phyloP scores from a whole-genome alignment of 2,797 vertebrate species.

The Octomys mimax region DNA sequence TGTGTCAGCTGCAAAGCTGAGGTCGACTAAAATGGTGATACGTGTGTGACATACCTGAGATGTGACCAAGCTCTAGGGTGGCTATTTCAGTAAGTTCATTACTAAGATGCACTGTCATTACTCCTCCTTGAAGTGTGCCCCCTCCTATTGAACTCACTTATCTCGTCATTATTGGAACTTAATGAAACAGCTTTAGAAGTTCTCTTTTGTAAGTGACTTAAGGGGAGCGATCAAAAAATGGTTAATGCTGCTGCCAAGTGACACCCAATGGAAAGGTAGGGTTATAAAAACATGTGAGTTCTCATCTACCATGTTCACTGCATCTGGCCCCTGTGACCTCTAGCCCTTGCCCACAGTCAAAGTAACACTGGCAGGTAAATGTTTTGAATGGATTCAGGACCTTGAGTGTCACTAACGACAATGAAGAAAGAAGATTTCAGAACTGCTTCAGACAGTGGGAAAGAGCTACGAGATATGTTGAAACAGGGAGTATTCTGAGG shows the following conservation, averaged over 20 bases:
- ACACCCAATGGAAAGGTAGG: neutral
- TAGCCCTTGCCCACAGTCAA: neutral
- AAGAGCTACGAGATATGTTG: neutral
- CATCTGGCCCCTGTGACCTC: neutral
- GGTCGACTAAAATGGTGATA: slow-evolving; percentile 7
- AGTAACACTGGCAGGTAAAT: neutral
- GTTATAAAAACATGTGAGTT: neutral
- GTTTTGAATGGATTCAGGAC: too few relatives aligned
- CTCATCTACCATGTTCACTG: too few relatives aligned
- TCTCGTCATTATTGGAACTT: neutral
- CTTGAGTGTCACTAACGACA: neutral
- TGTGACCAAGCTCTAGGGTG: neutral
- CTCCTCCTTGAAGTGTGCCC: neutral
- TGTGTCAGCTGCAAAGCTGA: neutral
- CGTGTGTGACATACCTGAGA: neutral
- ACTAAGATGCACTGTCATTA: neutral
- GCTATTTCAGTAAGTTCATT: neutral
- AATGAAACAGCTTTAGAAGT: neutral
- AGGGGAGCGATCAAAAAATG: neutral
- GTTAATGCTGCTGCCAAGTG: neutral
- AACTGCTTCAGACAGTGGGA: neutral
- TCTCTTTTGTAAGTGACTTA: neutral
- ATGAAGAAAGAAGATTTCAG: neutral
- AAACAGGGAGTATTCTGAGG: neutral
- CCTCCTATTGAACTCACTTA: neutral